phyloP scores from a whole-genome alignment of 2,113 vertebrate species.

The Oryzias woworae region DNA sequence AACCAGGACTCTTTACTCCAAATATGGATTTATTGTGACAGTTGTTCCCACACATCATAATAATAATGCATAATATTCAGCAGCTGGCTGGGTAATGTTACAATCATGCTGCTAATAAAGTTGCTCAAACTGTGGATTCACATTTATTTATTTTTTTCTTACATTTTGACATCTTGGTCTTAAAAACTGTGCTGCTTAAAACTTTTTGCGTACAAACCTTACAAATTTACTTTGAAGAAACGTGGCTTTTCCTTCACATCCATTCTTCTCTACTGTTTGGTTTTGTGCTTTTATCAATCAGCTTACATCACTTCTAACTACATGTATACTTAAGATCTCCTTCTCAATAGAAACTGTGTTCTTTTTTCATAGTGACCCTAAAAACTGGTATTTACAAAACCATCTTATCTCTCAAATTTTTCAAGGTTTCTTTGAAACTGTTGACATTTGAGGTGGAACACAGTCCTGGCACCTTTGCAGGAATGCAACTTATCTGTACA shows the following conservation, averaged over 20 bases:
- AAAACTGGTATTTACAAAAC: neutral
- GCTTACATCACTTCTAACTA: constrained; percentile 4
- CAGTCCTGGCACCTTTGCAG: constrained; percentile 13
- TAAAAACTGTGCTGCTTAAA: too few relatives aligned
- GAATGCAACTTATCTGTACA: neutral
- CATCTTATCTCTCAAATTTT: constrained; percentile 14
- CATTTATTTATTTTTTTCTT: too few relatives aligned
- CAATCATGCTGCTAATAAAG: too few relatives aligned
- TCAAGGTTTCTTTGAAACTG: constrained; percentile 30
- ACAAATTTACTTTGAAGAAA: too few relatives aligned
- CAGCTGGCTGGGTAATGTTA: too few relatives aligned
- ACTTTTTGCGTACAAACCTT: too few relatives aligned
- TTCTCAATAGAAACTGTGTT: neutral
- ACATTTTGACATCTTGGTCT: too few relatives aligned
- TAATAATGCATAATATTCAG: too few relatives aligned
- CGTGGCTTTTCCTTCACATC: constrained; percentile 8
- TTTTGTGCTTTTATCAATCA: constrained; percentile 2
- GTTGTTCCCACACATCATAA: too few relatives aligned
- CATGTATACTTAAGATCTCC: neutral
- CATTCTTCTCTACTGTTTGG: constrained; percentile 13
- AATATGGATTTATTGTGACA: too few relatives aligned
- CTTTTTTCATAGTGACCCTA: neutral
- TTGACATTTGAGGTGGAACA: constrained; percentile 52
- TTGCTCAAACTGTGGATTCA: too few relatives aligned
- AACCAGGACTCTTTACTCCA: too few relatives aligned